phyloP scores from a whole-genome alignment of 2,888 invertebrate species.

The Stenurella melanura region DNA sequence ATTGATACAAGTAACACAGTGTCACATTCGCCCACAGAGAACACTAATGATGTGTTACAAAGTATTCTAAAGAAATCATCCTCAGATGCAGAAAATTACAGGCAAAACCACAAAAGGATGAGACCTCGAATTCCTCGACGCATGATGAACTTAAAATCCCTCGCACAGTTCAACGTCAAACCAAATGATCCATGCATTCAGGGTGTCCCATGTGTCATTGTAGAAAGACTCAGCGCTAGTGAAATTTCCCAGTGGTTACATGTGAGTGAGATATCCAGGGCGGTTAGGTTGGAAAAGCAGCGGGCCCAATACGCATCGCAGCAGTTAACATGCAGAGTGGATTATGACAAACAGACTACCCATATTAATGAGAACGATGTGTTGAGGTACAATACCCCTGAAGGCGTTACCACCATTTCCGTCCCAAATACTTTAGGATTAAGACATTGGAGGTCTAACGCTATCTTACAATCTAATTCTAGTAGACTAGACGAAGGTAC shows the following conservation, averaged over 20 bases:
- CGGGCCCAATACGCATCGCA: background rate
- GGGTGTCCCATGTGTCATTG: constrained; percentile 43
- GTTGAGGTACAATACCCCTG: constrained; percentile 18
- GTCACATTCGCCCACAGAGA: constrained; percentile 1
- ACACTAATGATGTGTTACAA: constrained; percentile 21
- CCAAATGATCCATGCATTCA: constrained; percentile 42
- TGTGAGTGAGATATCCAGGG: constrained; percentile 37
- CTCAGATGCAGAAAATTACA: background rate
- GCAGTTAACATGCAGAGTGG: constrained; percentile 39
- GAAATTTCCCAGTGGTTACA: constrained; percentile 44
- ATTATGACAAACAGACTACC: constrained; percentile 52
- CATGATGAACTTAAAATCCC: constrained; percentile 37
- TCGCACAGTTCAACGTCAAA: constrained; percentile 29
- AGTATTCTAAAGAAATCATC: constrained; percentile 41
- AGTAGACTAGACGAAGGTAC: constrained; percentile 35
- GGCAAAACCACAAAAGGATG: background rate
- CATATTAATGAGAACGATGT: constrained; percentile 38
- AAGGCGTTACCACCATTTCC: background rate
- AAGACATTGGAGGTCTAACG: constrained; percentile 27
- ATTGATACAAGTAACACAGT: constrained; percentile 1
- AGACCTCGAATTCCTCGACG: constrained; percentile 31
- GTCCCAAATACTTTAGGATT: constrained; percentile 2
- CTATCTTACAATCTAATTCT: constrained; percentile 24
- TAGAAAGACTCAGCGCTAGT: constrained; percentile 45
- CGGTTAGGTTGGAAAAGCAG: constrained; percentile 24